Percentiles rank a stretch among this genome's conserved stretches.
Evolutionary conservation across 2,113 vertebrate species (phyloP).

Genomic region (Malurus cyaneus): DNA sequence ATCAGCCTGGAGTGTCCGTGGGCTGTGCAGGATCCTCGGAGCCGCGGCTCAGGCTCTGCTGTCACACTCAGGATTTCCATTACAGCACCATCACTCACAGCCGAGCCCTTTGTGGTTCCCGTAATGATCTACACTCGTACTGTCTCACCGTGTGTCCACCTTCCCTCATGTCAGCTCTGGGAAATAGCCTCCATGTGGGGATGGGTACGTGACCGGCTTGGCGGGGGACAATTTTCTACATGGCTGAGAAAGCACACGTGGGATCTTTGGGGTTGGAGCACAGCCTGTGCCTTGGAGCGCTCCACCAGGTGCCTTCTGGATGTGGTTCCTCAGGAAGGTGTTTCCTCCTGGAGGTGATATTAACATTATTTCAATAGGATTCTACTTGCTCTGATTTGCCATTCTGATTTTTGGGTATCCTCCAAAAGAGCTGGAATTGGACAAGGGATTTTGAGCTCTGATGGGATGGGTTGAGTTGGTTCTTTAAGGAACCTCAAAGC

Average conservation of each 20-base stretch:
- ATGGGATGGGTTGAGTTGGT: too few species aligned
- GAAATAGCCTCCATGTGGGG: not conserved
- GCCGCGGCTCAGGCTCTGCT: not conserved
- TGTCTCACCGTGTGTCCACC: not conserved
- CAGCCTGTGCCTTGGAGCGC: not conserved
- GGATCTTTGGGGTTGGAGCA: not conserved
- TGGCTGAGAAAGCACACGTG: not conserved
- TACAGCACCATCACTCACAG: not conserved
- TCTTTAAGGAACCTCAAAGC: too few species aligned
- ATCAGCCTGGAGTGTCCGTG: not conserved
- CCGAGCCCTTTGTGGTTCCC: not conserved
- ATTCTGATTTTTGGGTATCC: rapidly evolving
- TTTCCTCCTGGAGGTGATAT: not conserved
- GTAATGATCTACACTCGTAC: not conserved
- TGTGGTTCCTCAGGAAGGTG: not conserved
- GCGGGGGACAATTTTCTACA: conserved; percentile 17
- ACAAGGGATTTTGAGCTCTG: not conserved
- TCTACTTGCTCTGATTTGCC: not conserved
- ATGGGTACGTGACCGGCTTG: not conserved
- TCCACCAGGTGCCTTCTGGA: rapidly evolving
- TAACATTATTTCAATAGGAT: rapidly evolving
- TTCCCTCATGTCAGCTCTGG: not conserved
- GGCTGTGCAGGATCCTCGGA: not conserved
- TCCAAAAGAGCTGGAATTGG: not conserved
- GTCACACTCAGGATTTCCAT: conserved; percentile 15